Evolutionary conservation across 2,888 invertebrate species (phyloP).

Genomic region (Loripinus fragilis): DNA sequence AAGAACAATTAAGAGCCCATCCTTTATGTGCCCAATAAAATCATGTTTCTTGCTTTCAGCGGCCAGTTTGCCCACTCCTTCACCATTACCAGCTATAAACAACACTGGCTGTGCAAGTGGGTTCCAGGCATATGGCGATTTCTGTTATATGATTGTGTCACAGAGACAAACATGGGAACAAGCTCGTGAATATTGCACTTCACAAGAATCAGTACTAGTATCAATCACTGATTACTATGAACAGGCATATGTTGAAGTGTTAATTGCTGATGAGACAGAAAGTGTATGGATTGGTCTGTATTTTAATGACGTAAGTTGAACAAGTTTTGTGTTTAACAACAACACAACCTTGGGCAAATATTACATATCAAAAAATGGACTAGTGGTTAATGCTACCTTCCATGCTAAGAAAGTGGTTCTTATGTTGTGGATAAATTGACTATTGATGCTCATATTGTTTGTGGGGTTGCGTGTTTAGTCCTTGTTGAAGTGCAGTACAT

Average conservation of each 20-base stretch:
- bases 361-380: no score
- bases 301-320: not conserved
- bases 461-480: no score
- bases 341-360: no score
- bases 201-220: conserved; percentile 12
- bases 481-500: no score
- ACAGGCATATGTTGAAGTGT: not conserved
- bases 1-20: no score
- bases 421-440: no score
- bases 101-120: conserved; percentile 19
- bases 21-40: no score
- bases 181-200: not conserved
- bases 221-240: conserved; percentile 18
- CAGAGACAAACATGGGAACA: conserved; percentile 28
- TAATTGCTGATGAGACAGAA: conserved; percentile 2
- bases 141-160: conserved; percentile 33
- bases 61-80: not conserved
- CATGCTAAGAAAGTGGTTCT: no score
- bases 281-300: conserved; percentile 20
- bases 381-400: no score
- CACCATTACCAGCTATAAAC: not conserved
- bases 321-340: no score
- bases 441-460: no score
- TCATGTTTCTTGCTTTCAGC: not conserved
- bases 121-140: not conserved